Evolutionary conservation across 2,888 invertebrate species (phyloP).

Genomic region (Macrosiphum euphorbiae): DNA sequence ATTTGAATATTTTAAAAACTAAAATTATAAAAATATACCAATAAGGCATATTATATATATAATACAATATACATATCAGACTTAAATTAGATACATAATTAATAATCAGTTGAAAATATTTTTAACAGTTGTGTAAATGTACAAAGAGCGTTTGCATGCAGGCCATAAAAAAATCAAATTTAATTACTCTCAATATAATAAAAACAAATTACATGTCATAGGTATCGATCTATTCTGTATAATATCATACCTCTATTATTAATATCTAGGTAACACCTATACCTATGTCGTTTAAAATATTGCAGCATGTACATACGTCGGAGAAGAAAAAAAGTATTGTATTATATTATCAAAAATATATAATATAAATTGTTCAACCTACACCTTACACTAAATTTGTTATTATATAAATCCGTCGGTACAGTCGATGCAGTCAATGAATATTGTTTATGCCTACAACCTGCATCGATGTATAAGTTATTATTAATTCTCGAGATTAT

Average conservation of each 20-base stretch:
- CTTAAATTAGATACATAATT: not conserved
- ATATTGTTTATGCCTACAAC: not conserved
- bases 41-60: not conserved
- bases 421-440: not conserved
- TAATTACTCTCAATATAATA: not conserved
- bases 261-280: too few relatives aligned
- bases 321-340: not conserved
- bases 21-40: not conserved
- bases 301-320: not conserved
- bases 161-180: not conserved
- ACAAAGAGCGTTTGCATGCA: not conserved
- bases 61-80: not conserved
- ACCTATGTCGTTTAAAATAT: not conserved
- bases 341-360: not conserved
- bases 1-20: not conserved
- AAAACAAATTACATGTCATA: not conserved
- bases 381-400: not conserved
- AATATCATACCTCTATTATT: not conserved
- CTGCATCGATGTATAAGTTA: not conserved
- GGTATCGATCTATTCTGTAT: not conserved
- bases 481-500: conserved; percentile 11
- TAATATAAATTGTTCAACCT: not conserved
- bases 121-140: not conserved
- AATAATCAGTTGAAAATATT: not conserved
- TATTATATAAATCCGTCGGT: not conserved